A percentile compares a stretch with the other conserved stretches of the same genome.
These are phyloP conservation scores for Delia radicum DNA, from an alignment of 1,140 invertebrate genomes.

Conservation along the genomic window DNA sequence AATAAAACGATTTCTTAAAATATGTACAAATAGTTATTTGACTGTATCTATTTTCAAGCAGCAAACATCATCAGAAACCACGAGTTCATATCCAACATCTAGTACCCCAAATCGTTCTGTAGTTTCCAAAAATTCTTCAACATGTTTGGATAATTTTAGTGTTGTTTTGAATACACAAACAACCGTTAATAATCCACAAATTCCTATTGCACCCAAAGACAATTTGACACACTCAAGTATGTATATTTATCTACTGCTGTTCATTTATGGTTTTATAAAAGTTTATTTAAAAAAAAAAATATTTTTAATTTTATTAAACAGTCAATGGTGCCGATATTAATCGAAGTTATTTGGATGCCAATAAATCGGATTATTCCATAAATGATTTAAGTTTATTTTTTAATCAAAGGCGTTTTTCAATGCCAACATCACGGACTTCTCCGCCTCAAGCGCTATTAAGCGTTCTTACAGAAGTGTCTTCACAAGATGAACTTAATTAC, in stretches of 20 bases:
- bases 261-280: no score
- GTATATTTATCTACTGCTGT: neutral
- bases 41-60: no score
- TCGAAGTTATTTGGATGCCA: slow-evolving; percentile 52
- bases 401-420: slow-evolving; percentile 35
- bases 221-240: slow-evolving; percentile 51
- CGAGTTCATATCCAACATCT: slow-evolving; percentile 27
- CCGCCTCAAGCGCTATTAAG: neutral
- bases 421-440: neutral
- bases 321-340: slow-evolving; percentile 53
- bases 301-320: slow-evolving; percentile 21
- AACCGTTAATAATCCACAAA: neutral
- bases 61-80: slow-evolving; percentile 11
- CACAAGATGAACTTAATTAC: slow-evolving; percentile 1
- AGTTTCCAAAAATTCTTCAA: neutral
- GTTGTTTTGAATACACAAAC: neutral
- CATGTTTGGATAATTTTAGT: slow-evolving; percentile 6
- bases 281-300: slow-evolving; percentile 14
- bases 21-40: neutral
- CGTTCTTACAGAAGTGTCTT: neutral
- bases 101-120: slow-evolving; percentile 30
- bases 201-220: slow-evolving; percentile 37
- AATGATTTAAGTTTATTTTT: slow-evolving; percentile 51
- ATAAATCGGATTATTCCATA: slow-evolving; percentile 51
- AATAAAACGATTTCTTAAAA: neutral